Conservation (phyloP, 1,140 invertebrate genomes). For the Phymastichus coffea region DNA sequence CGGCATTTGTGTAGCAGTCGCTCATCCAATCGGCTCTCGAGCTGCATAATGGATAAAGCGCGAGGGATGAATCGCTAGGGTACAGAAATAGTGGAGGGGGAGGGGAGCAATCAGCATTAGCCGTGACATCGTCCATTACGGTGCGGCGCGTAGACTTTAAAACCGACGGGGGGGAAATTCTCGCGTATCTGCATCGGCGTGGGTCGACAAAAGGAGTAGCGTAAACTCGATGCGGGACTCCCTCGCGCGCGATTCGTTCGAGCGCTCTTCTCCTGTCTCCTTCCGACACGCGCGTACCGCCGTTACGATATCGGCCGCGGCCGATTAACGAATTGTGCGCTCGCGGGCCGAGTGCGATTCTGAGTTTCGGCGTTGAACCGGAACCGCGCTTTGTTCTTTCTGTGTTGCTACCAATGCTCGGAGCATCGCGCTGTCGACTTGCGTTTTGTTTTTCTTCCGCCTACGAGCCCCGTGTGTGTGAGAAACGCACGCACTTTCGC, state of each 20-base stretch:
- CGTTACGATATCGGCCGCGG: conserved; percentile 20
- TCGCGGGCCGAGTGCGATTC: conserved; percentile 41
- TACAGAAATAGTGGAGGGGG: too few relatives aligned
- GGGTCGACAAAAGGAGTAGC: background rate
- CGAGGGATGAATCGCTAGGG: conserved; percentile 16
- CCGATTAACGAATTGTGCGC: conserved; percentile 44
- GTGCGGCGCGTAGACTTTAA: conserved; percentile 23
- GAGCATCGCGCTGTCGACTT: background rate
- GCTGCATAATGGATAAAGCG: conserved; percentile 23
- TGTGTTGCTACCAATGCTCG: too few relatives aligned
- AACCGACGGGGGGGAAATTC: background rate
- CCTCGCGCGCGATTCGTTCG: too few relatives aligned
- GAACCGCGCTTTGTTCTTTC: conserved; percentile 17
- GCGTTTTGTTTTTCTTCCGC: background rate
- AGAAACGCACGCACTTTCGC: conserved; percentile 36
- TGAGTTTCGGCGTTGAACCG: conserved; percentile 39
- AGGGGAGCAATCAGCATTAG: conserved; percentile 23
- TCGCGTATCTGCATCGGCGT: background rate
- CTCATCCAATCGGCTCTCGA: conserved; percentile 16
- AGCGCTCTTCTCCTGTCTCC: too few relatives aligned
- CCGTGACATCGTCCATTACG: conserved; percentile 29
- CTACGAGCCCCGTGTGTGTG: conserved; percentile 9
- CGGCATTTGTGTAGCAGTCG: too few relatives aligned
- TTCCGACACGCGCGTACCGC: too few relatives aligned
- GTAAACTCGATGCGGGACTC: background rate